Evolutionary conservation across 1,140 invertebrate species (phyloP).

Genomic region (Hyphantria cunea): DNA sequence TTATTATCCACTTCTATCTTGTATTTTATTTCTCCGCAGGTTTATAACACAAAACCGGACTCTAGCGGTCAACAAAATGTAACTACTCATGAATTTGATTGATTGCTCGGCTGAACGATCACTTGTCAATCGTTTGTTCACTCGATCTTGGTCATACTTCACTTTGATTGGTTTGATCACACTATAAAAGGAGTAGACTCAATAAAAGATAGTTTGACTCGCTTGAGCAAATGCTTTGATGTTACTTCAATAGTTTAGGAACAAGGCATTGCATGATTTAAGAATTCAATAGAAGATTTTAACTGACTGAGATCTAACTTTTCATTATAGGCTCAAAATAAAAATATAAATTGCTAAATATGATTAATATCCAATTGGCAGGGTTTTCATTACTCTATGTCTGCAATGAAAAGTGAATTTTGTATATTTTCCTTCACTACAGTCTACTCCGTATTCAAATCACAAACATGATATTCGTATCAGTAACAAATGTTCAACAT

Average conservation of each 20-base stretch:
- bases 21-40: constrained; percentile 81
- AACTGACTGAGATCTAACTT: constrained; percentile 43
- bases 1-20: constrained; percentile 73
- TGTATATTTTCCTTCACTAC: constrained; percentile 39
- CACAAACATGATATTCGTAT: constrained; percentile 25
- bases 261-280: constrained; percentile 55
- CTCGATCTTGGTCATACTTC: constrained; percentile 72
- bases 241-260: constrained; percentile 42
- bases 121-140: constrained; percentile 67
- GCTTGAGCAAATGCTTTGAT: constrained; percentile 64
- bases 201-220: constrained; percentile 50
- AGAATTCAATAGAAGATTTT: constrained; percentile 36
- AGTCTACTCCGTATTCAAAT: constrained; percentile 42
- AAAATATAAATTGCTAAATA: constrained; percentile 27
- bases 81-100: constrained; percentile 74
- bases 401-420: constrained; percentile 59
- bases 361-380: constrained; percentile 47
- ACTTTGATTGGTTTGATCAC: constrained; percentile 72
- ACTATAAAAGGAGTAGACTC: constrained; percentile 58
- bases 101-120: constrained; percentile 71
- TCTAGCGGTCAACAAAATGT: constrained; percentile 82
- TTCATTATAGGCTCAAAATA: constrained; percentile 61
- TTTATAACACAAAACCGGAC: constrained; percentile 82
- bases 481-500: constrained; percentile 31
- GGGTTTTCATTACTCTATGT: constrained; percentile 40